phyloP scores from a whole-genome alignment of 1,140 invertebrate species.

The Homarus americanus region DNA sequence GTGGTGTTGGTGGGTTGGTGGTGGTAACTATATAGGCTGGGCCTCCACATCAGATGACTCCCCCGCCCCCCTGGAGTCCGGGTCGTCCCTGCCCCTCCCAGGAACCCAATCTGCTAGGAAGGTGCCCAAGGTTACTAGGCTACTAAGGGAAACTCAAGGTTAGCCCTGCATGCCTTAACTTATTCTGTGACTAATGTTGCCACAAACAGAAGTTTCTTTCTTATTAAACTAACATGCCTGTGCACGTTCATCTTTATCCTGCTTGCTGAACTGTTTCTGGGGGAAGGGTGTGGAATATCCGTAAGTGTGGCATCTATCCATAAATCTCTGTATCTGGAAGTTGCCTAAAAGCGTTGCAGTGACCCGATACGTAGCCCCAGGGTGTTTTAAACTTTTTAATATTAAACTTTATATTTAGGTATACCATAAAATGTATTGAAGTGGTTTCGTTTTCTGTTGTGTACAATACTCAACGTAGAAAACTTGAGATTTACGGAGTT shows the following conservation, averaged over 20 bases:
- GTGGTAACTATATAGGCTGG: constrained; percentile 50
- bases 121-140: constrained; percentile 62
- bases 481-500: too few species aligned
- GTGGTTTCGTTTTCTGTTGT: not conserved
- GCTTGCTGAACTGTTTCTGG: too few species aligned
- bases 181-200: not conserved
- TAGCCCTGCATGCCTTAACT: constrained; percentile 21
- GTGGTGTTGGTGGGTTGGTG: constrained; percentile 27
- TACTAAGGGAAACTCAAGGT: constrained; percentile 69
- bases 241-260: too few species aligned
- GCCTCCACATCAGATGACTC: constrained; percentile 61
- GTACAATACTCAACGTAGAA: not conserved
- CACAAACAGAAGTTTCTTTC: not conserved
- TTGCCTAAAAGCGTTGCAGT: too few species aligned
- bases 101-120: constrained; percentile 45
- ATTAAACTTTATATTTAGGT: too few species aligned
- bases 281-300: too few species aligned
- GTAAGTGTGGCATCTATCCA: too few species aligned
- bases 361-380: too few species aligned
- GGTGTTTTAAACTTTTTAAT: too few species aligned
- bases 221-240: not conserved
- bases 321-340: too few species aligned
- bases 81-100: constrained; percentile 52
- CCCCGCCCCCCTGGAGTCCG: constrained; percentile 49
- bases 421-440: too few species aligned